phyloP scores from a whole-genome alignment of 1,140 invertebrate species.

The Globodera rostochiensis region DNA sequence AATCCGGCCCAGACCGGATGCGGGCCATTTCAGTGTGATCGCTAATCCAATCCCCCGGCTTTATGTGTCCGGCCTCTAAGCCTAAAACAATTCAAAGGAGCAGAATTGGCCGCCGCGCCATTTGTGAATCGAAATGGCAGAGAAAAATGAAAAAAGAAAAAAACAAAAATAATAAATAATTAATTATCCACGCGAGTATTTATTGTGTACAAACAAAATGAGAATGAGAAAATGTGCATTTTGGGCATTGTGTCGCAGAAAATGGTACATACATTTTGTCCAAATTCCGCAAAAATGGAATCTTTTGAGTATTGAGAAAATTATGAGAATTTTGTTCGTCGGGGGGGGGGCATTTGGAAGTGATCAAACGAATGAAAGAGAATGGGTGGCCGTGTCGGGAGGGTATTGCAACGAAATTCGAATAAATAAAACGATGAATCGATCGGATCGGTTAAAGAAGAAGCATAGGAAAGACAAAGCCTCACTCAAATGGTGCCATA shows the following conservation, averaged over 20 bases:
- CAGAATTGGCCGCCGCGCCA: background rate
- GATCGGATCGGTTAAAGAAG: background rate
- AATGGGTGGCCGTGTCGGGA: background rate
- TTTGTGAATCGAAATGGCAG: background rate
- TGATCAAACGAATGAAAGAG: background rate
- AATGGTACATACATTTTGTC: background rate
- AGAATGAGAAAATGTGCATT: background rate
- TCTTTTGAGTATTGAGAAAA: background rate
- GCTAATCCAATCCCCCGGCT: no score
- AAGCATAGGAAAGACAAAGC: constrained; percentile 1
- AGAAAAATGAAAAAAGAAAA: background rate
- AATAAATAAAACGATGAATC: background rate
- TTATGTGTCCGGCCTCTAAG: no score
- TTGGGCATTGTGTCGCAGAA: background rate
- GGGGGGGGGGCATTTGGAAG: background rate
- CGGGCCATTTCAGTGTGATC: no score
- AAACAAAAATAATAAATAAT: background rate
- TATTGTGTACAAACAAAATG: background rate
- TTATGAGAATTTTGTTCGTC: background rate
- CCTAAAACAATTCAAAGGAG: no score
- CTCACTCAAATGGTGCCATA: background rate
- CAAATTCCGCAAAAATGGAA: background rate
- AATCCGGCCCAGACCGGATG: no score
- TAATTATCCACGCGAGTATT: no score
- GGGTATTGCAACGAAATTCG: constrained; percentile 1